Evolutionary conservation across 2,797 vertebrate genomes (phyloP).

Genomic region (Triplophysa bombifrons): DNA sequence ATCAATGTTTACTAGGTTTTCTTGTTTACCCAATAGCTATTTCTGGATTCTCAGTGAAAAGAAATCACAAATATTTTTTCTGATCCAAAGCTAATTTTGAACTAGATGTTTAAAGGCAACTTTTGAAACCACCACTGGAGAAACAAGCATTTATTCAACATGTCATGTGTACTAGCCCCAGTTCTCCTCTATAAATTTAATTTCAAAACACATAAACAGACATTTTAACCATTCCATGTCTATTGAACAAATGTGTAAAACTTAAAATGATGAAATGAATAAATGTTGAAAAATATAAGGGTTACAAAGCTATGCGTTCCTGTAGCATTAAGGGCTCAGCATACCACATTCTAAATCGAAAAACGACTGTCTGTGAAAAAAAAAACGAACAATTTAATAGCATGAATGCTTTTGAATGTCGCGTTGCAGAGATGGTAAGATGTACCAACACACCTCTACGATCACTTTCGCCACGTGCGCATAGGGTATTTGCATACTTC

Average conservation of each 20-base stretch:
- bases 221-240: constrained; percentile 8
- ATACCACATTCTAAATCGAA: too few species aligned
- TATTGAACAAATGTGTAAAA: constrained; percentile 23
- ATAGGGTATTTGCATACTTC: too few species aligned
- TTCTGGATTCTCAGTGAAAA: background rate
- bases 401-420: too few species aligned
- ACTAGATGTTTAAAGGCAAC: background rate
- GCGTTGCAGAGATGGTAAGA: too few species aligned
- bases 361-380: too few species aligned
- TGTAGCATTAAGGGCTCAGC: too few species aligned
- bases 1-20: background rate
- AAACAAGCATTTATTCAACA: background rate
- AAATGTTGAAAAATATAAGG: too few species aligned
- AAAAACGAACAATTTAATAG: too few species aligned
- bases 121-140: background rate
- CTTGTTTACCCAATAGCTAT: background rate
- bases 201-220: background rate
- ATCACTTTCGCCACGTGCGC: too few species aligned
- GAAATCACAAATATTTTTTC: background rate
- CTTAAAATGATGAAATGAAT: too few species aligned
- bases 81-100: background rate
- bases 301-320: too few species aligned
- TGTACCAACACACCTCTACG: too few species aligned
- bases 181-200: background rate
- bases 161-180: background rate